Percentiles rank a stretch among this genome's conserved stretches.
phyloP scores from a whole-genome alignment of 2,113 vertebrate species.

The Procapra przewalskii region DNA sequence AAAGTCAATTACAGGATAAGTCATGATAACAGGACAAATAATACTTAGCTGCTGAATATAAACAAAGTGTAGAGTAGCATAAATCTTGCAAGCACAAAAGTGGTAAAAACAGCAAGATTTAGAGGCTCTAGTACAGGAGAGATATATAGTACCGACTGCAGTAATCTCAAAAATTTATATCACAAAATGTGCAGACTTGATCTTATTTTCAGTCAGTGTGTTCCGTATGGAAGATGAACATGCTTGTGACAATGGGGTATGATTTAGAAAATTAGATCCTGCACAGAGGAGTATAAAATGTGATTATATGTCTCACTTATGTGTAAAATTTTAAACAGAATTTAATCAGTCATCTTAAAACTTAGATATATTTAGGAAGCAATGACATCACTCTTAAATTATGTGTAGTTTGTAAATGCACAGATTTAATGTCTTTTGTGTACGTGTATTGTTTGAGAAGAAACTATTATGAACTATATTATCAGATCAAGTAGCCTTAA shows the following conservation, averaged over 20 bases:
- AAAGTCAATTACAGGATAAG: not conserved
- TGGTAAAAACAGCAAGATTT: constrained; percentile 58
- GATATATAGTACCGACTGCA: constrained; percentile 49
- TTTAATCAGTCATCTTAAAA: constrained; percentile 54
- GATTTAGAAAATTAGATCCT: constrained; percentile 60
- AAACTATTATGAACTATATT: constrained; percentile 20
- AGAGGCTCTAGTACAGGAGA: constrained; percentile 28
- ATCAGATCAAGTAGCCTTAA: constrained; percentile 26
- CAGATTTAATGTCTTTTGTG: constrained; percentile 50
- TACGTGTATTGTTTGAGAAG: constrained; percentile 33
- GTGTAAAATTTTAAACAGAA: constrained; percentile 43
- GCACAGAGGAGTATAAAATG: constrained; percentile 29
- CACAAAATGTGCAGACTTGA: constrained; percentile 25
- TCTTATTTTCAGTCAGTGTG: constrained; percentile 35
- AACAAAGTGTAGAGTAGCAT: constrained; percentile 30
- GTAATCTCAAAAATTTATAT: constrained; percentile 60
- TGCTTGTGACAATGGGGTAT: not conserved
- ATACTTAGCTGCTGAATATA: constrained; percentile 33
- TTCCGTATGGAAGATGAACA: constrained; percentile 50
- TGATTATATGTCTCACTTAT: not conserved
- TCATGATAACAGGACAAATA: not conserved
- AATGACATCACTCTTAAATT: constrained; percentile 37
- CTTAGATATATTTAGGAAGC: not conserved
- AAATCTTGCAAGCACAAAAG: constrained; percentile 46
- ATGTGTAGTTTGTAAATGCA: constrained; percentile 38